These are phyloP conservation scores for Gymnoscopelus microlampas DNA, from an alignment of 2,797 vertebrate genomes.

Conservation along the genomic window DNA sequence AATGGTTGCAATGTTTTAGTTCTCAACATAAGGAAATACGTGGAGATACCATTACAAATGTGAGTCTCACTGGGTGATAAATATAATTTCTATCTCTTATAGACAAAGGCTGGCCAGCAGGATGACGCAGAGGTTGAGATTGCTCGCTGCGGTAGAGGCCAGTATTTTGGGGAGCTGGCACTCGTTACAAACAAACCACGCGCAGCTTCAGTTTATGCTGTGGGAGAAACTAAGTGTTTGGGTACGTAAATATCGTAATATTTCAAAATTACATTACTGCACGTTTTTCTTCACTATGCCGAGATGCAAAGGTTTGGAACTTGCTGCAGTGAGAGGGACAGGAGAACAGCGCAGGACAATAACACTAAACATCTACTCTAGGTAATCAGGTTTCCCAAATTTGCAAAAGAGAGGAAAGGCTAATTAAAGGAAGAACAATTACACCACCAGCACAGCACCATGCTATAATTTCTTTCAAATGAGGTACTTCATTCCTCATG, in stretches of 20 bases:
- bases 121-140: constrained; percentile 90
- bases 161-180: constrained; percentile 96
- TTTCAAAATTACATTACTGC: not conserved
- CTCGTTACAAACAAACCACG: constrained; percentile 95
- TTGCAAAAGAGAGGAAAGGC: too few relatives aligned
- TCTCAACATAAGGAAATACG: too few relatives aligned
- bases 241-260: constrained; percentile 71
- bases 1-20: not conserved
- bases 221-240: constrained; percentile 92
- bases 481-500: too few relatives aligned
- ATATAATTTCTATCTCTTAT: constrained; percentile 11
- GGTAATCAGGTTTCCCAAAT: too few relatives aligned
- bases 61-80: not conserved
- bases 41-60: constrained; percentile 35
- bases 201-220: constrained; percentile 93
- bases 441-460: too few relatives aligned
- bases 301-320: not conserved
- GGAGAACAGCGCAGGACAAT: too few relatives aligned
- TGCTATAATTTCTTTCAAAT: too few relatives aligned
- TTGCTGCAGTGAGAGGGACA: not conserved
- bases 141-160: constrained; percentile 88
- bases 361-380: too few relatives aligned
- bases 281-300: not conserved
- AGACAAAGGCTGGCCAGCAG: constrained; percentile 85
- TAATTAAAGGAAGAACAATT: too few relatives aligned